Base-by-base conservation (phyloP, 2,797 vertebrate genomes). In the Brachyalestes nurse region DNA sequence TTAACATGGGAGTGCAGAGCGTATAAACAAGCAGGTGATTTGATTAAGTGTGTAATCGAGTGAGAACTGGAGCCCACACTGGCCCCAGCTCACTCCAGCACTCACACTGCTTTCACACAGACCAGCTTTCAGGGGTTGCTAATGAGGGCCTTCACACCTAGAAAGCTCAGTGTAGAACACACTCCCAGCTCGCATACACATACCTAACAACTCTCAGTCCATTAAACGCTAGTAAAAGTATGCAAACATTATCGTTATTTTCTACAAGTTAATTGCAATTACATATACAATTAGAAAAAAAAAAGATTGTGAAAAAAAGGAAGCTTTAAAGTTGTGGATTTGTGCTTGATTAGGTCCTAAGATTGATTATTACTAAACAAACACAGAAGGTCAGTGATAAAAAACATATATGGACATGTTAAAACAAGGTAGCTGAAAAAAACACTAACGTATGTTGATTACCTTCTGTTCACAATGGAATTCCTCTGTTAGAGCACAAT, bases 11-110 rank as follows among this genome's bases (percentile, higher is more conserved):
- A 83, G 67, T 74, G 57, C 55, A 7, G 78, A 80, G 81, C 57
- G 65, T 78, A 85, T 80, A 83, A 87, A 87, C 85, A 86, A 86
- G 80, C 86, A 82, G 72, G 76, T 83, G 82, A 88, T 87, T 88
- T 88, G 88, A 88, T 88, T 87, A 87, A 86, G 75, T 83, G 82
- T 74, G 85, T 88, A 88, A 88, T 86, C 83, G 80, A 84, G 82
- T 85, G 83, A 86, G 81, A 80, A 83, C 74, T 47, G 60, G 72
- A 78, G 72, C 80, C 81, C 71, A 66, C 82, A 80, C 81, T 55
- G 67, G 75, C 71, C 71, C 8, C 75, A 73, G 60, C 72, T 82
- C 75, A 82, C 82, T 82, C 77, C 66, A 75, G 79, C 80, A 78
- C 72, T 83, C 75, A 74, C 80, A 81, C 67, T n/a, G 75, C 75